Conservation (phyloP, 2,797 vertebrate species). For the Notolabrus celidotus region DNA sequence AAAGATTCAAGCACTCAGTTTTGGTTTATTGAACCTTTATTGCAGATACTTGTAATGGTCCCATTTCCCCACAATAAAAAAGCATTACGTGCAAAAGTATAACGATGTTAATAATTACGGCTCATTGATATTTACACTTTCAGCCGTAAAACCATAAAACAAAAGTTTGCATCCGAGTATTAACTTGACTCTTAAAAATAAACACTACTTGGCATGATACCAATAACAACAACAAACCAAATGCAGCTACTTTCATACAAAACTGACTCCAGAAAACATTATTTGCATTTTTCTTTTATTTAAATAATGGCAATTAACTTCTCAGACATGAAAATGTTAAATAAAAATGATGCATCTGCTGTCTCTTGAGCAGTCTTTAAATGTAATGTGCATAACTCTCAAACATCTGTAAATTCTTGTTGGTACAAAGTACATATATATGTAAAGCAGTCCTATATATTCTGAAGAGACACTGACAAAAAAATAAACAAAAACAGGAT, state of each 20-base stretch:
- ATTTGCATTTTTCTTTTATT: too few species aligned
- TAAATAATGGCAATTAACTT: too few species aligned
- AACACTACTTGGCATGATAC: too few species aligned
- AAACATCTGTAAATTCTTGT: too few species aligned
- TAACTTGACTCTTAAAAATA: neutral
- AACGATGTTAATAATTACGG: neutral
- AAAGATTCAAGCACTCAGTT: too few species aligned
- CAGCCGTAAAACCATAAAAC: neutral
- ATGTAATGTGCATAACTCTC: too few species aligned
- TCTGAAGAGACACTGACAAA: neutral
- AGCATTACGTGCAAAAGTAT: neutral
- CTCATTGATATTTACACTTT: neutral
- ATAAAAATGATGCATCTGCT: too few species aligned
- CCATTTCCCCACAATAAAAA: neutral
- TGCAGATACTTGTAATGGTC: neutral
- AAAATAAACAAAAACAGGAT: neutral
- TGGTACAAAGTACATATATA: neutral
- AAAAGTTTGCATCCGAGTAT: neutral
- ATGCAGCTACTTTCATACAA: too few species aligned
- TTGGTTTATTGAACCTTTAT: neutral
- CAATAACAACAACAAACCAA: too few species aligned
- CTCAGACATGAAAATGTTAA: too few species aligned
- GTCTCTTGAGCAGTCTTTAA: too few species aligned
- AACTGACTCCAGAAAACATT: too few species aligned
- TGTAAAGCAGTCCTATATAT: neutral